Evolutionary conservation across 1,140 invertebrate species (phyloP).

Genomic region (Magallana angulata): DNA sequence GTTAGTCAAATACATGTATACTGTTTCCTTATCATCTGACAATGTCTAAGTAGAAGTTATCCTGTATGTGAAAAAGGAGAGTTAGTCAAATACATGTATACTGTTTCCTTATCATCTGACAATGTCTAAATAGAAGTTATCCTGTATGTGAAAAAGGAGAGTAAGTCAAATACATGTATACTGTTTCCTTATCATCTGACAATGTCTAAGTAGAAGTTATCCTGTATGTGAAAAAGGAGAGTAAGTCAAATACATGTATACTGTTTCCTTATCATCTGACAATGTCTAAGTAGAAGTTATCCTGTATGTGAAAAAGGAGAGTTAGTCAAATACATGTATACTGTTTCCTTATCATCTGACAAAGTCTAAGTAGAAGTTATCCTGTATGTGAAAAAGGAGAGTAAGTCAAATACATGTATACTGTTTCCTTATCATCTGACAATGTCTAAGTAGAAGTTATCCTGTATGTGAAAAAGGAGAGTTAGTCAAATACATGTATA

Average conservation of each 20-base stretch:
- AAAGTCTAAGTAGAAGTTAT: constrained; percentile 87
- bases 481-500: background rate
- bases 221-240: constrained; percentile 80
- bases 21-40: background rate
- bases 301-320: constrained; percentile 80
- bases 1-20: background rate
- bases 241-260: background rate
- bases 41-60: constrained; percentile 87
- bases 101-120: constrained; percentile 28
- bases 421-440: constrained; percentile 28
- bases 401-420: background rate
- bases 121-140: constrained; percentile 87
- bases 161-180: background rate
- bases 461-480: constrained; percentile 80
- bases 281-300: constrained; percentile 87
- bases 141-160: constrained; percentile 80
- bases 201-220: constrained; percentile 87
- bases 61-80: constrained; percentile 80
- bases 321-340: background rate
- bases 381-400: constrained; percentile 80
- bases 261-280: constrained; percentile 28
- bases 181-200: constrained; percentile 28
- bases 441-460: constrained; percentile 87
- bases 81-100: background rate
- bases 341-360: constrained; percentile 28